phyloP scores from a whole-genome alignment of 2,797 vertebrate genomes.

The Hippopotamyrus pictus region DNA sequence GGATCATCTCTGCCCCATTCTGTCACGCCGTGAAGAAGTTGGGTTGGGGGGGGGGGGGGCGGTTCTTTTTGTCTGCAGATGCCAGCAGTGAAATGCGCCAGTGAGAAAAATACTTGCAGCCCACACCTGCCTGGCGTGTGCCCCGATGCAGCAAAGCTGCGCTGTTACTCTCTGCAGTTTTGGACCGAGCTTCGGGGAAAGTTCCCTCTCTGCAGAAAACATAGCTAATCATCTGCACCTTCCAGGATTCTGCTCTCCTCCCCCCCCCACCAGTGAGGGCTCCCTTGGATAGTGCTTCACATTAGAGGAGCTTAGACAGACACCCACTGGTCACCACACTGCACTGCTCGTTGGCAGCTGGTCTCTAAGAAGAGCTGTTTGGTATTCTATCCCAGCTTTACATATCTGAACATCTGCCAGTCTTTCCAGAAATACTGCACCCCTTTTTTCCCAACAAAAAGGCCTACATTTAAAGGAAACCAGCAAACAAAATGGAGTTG shows the following conservation, averaged over 20 bases:
- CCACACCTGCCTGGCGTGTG: background rate
- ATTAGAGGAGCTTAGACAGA: background rate
- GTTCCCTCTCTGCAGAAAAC: background rate
- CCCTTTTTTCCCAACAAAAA: background rate
- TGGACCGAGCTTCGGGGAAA: background rate
- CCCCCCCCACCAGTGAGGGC: background rate
- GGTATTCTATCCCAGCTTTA: background rate
- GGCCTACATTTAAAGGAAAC: background rate
- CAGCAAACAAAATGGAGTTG: background rate
- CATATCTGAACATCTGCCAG: background rate
- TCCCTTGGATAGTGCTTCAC: background rate
- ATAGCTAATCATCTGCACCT: background rate
- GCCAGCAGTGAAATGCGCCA: background rate
- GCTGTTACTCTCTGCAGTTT: background rate
- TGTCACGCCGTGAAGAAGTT: background rate
- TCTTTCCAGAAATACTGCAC: background rate
- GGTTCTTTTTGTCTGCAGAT: background rate
- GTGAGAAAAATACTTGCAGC: background rate
- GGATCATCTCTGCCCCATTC: background rate
- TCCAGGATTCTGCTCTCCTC: background rate
- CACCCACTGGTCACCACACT: background rate
- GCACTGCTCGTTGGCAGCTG: background rate
- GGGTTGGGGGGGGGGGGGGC: background rate
- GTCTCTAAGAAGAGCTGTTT: background rate
- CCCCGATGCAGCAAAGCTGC: background rate